Percentiles rank a stretch among this genome's conserved stretches.
phyloP scores from a whole-genome alignment of 2,888 invertebrate species.

The Eudasyphora cyanicolor region DNA sequence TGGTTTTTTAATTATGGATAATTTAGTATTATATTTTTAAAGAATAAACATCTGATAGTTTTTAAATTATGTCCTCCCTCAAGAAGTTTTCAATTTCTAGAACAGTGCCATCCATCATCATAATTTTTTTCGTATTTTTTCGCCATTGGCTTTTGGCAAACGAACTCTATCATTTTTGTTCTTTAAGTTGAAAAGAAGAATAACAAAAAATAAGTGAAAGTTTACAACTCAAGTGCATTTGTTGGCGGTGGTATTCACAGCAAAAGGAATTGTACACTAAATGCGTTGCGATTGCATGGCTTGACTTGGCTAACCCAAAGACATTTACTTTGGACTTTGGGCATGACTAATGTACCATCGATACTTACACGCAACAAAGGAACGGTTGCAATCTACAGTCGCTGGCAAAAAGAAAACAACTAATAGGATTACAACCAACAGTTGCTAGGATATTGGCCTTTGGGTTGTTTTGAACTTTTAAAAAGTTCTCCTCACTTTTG shows the following conservation, averaged over 20 bases:
- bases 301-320: background rate
- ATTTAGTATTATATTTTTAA: too few species aligned
- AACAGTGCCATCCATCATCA: too few species aligned
- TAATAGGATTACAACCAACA: too few species aligned
- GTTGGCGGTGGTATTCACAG: background rate
- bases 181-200: background rate
- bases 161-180: background rate
- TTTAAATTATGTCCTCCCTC: too few species aligned
- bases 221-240: background rate
- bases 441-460: too few species aligned
- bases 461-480: too few species aligned
- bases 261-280: background rate
- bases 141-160: background rate
- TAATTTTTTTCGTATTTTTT: too few species aligned
- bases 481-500: too few species aligned
- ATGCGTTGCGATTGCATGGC: background rate
- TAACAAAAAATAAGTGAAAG: constrained; percentile 9
- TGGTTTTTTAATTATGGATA: too few species aligned
- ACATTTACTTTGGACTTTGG: background rate
- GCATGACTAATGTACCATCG: background rate
- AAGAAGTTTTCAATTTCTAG: too few species aligned
- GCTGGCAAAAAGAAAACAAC: too few species aligned
- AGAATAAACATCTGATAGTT: too few species aligned
- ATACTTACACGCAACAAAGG: background rate
- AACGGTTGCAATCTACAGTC: background rate